Conservation (phyloP, 2,113 vertebrate genomes). For the Pachyramphus minor region DNA sequence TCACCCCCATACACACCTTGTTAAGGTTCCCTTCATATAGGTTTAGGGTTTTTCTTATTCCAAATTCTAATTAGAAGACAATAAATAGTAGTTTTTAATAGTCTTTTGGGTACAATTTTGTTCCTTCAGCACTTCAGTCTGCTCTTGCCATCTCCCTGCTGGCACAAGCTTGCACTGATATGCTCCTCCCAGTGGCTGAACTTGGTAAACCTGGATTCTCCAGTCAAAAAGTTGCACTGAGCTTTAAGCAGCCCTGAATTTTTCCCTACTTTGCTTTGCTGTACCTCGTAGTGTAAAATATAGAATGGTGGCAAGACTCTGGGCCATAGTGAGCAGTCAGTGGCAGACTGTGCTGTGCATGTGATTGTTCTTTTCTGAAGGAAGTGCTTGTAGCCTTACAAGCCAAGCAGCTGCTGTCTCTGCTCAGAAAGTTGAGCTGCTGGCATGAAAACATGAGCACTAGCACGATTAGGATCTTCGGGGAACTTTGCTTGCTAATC, state of each 20-base stretch:
- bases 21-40: background rate
- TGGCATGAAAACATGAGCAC: fast-evolving
- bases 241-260: background rate
- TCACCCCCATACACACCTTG: background rate
- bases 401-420: background rate
- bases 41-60: background rate
- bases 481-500: background rate
- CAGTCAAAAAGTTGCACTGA: background rate
- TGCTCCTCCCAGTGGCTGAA: background rate
- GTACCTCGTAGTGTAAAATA: background rate
- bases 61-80: background rate
- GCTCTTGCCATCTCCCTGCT: background rate
- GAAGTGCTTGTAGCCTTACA: background rate
- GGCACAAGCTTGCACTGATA: background rate
- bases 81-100: background rate
- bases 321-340: background rate
- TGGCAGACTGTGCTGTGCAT: background rate
- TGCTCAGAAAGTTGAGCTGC: background rate
- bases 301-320: fast-evolving
- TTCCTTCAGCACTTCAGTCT: background rate
- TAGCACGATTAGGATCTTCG: background rate
- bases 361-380: background rate
- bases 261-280: background rate
- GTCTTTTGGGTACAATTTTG: background rate
- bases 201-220: background rate